A percentile compares a stretch with the other conserved stretches of the same genome.
Conservation (phyloP, 23 tunicate genomes). For the Phallusia fumigata region DNA sequence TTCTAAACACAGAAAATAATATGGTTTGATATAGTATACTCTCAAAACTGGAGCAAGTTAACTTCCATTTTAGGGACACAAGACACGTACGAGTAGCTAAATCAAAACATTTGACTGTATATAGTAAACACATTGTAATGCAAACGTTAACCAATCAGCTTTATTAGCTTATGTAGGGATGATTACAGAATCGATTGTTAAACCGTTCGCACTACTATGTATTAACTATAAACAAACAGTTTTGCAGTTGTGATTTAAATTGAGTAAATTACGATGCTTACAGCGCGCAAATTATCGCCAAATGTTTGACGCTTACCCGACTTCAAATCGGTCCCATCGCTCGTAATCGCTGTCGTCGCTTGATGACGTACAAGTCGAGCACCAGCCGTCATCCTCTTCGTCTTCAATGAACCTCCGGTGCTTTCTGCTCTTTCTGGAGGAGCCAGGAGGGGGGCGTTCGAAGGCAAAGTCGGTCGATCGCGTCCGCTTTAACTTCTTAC, state of each 20-base stretch:
- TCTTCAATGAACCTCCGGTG: slow-evolving; percentile 32
- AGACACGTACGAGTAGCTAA: too few relatives aligned
- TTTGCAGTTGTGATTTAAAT: too few relatives aligned
- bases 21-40: too few relatives aligned
- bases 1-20: background rate
- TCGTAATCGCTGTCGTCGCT: slow-evolving; percentile 99
- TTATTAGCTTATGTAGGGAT: too few relatives aligned
- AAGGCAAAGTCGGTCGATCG: slow-evolving; percentile 90
- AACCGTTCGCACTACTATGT: too few relatives aligned
- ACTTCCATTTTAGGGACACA: too few relatives aligned
- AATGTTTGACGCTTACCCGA: slow-evolving; percentile 10
- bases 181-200: too few relatives aligned
- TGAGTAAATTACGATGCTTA: too few relatives aligned
- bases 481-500: slow-evolving; percentile 83
- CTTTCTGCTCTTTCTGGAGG: slow-evolving; percentile 35
- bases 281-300: background rate
- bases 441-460: slow-evolving; percentile 32
- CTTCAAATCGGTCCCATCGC: slow-evolving; percentile 81
- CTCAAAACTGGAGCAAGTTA: background rate
- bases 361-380: slow-evolving; percentile 98
- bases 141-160: too few relatives aligned
- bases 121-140: too few relatives aligned
- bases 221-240: too few relatives aligned
- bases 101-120: too few relatives aligned
- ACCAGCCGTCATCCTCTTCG: slow-evolving; percentile 90